Evolutionary conservation across 2,888 invertebrate genomes (phyloP).

Genomic region (Sericinus montela): DNA sequence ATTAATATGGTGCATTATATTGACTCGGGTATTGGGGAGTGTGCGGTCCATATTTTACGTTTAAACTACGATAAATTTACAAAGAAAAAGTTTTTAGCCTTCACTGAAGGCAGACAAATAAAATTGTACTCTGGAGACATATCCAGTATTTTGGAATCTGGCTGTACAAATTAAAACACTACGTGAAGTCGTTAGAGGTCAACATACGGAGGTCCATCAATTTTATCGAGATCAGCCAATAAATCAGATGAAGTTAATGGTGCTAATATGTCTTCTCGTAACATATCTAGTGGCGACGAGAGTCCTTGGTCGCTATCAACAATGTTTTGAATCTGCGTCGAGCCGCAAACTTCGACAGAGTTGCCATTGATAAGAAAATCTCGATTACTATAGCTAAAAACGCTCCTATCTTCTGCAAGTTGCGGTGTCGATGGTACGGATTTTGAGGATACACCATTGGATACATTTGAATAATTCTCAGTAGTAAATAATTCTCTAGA

Average conservation of each 20-base stretch:
- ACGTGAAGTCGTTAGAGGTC: slow-evolving; percentile 62
- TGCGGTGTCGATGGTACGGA: slow-evolving; percentile 89
- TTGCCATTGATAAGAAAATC: slow-evolving; percentile 82
- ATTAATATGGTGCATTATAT: slow-evolving; percentile 51
- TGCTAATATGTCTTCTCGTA: slow-evolving; percentile 62
- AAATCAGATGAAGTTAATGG: slow-evolving; percentile 59
- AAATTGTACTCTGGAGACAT: slow-evolving; percentile 66
- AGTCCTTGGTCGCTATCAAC: slow-evolving; percentile 49
- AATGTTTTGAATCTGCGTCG: slow-evolving; percentile 43
- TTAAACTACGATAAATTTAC: slow-evolving; percentile 40
- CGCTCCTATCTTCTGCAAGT: slow-evolving; percentile 68
- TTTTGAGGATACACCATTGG: slow-evolving; percentile 81
- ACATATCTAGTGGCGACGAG: slow-evolving; percentile 62
- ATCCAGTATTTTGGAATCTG: slow-evolving; percentile 53
- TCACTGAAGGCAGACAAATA: slow-evolving; percentile 70
- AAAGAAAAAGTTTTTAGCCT: slow-evolving; percentile 46
- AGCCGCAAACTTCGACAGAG: slow-evolving; percentile 67
- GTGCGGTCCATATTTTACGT: slow-evolving; percentile 43
- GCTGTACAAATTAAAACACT: slow-evolving; percentile 54
- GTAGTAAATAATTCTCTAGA: slow-evolving; percentile 55
- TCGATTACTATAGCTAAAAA: slow-evolving; percentile 80
- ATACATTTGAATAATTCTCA: slow-evolving; percentile 43
- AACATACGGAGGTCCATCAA: slow-evolving; percentile 64
- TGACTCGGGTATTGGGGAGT: slow-evolving; percentile 68
- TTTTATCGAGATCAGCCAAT: slow-evolving; percentile 70